phyloP scores from a whole-genome alignment of 2,113 vertebrate genomes.

The Xenotilapia flavipinnis region DNA sequence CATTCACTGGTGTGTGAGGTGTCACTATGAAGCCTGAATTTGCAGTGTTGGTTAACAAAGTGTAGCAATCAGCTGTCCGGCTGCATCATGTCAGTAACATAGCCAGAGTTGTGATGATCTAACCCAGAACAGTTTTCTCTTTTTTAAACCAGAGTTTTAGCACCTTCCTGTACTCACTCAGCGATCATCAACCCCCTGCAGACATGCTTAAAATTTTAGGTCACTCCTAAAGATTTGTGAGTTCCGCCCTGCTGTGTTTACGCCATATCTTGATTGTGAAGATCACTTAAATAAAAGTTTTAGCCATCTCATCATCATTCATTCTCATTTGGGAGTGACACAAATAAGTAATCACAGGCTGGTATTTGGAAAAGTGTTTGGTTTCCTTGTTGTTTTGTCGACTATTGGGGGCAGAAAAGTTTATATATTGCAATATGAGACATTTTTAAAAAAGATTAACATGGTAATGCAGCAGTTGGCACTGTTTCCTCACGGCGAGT shows the following conservation, averaged over 20 bases:
- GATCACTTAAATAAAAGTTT: not conserved
- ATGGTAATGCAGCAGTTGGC: not conserved
- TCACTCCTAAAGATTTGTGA: not conserved
- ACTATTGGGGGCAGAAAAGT: not conserved
- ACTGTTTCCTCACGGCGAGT: fast-evolving
- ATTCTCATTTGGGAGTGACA: not conserved
- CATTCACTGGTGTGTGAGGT: not conserved
- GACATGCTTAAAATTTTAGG: fast-evolving
- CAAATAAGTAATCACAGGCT: not conserved
- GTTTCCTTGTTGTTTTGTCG: not conserved
- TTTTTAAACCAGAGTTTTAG: not conserved
- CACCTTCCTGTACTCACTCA: fast-evolving
- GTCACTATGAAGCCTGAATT: fast-evolving
- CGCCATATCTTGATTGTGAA: not conserved
- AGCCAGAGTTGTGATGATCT: not conserved
- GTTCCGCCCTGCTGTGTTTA: not conserved
- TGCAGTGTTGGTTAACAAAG: not conserved
- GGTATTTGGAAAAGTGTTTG: not conserved
- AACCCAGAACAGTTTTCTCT: fast-evolving
- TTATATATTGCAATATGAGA: not conserved
- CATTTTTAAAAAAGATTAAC: not conserved
- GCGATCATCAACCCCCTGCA: not conserved
- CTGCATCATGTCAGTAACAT: not conserved
- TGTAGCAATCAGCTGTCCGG: fast-evolving
- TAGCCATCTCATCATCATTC: not conserved